Base-by-base conservation (phyloP, 2,797 vertebrate species). In the Mallotus villosus region DNA sequence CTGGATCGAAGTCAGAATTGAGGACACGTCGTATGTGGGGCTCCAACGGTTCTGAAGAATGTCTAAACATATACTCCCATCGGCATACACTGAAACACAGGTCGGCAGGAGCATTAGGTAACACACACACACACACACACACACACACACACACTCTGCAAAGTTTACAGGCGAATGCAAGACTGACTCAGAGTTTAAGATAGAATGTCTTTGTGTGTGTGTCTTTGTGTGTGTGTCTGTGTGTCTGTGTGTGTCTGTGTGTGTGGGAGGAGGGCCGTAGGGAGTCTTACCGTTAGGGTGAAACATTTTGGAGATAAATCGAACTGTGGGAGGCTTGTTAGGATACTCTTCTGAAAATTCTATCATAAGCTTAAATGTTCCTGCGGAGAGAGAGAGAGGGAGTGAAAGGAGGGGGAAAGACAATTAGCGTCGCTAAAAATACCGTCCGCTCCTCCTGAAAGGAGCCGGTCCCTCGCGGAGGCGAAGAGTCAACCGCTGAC, bases 341-440 rank as follows among this genome's bases (percentile, higher is more conserved):
- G 97, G 97, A 88, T 99, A 99, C 90, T 99, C 97, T 95, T 99
- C 97, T 14, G 97, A 98, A 94, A 99, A 99, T 90, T 99, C 97
- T 95, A 99, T 98, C 88, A 98, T 94, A 90, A 99, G 93, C 92
- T 99, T 99, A 95, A 99, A 99, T 57, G 97, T 99, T 93, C 97
- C 97, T 99, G 91, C 79, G 68, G 72, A 82, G 78, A 77, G 5
- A 85, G 11, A 76, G 2, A 70, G 5, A 63, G 57, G 21, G 19
- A 8, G 53, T 5, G 53, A 63, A 17, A 51, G 25, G 19, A 12
- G 51, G 21, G 6, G 46, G 9, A 41, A 12, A 12, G 37, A 41
- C 32, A 34, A 34, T 34, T 34, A 34, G 24, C 58, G 55, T 27
- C 67, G 16, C 67, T 68, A 67, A 68, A 72, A 74, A 70, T 70